These are phyloP conservation scores for Agapornis roseicollis DNA, from an alignment of 2,113 vertebrate species.

Conservation along the genomic window DNA sequence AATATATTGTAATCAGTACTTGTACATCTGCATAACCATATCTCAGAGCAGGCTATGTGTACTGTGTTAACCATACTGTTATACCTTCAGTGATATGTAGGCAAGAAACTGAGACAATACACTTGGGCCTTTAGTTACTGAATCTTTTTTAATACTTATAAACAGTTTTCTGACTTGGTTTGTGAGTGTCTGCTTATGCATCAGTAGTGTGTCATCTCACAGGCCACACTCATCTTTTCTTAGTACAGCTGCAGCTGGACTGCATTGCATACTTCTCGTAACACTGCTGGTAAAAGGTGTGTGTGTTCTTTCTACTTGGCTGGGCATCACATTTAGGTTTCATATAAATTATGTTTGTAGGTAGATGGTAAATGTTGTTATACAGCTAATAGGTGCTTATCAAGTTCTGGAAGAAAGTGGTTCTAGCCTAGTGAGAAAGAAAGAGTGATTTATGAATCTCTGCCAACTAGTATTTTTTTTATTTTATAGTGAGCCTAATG, in stretches of 20 bases:
- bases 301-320: background rate
- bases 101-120: background rate
- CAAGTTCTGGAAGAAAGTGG: background rate
- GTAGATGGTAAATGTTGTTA: background rate
- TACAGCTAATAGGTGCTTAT: background rate
- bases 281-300: background rate
- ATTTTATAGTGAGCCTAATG: background rate
- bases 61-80: background rate
- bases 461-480: background rate
- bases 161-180: constrained; percentile 15
- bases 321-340: background rate
- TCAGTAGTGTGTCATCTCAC: background rate
- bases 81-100: background rate
- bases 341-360: background rate
- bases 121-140: background rate
- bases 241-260: background rate
- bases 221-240: background rate
- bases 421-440: background rate
- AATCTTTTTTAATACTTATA: constrained; percentile 14
- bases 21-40: background rate
- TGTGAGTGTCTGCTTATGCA: background rate
- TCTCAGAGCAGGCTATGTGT: background rate
- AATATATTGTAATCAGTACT: background rate
- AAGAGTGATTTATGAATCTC: background rate
- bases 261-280: background rate